These are phyloP conservation scores for Vidua macroura DNA, from an alignment of 2,113 vertebrate genomes.

Conservation along the genomic window DNA sequence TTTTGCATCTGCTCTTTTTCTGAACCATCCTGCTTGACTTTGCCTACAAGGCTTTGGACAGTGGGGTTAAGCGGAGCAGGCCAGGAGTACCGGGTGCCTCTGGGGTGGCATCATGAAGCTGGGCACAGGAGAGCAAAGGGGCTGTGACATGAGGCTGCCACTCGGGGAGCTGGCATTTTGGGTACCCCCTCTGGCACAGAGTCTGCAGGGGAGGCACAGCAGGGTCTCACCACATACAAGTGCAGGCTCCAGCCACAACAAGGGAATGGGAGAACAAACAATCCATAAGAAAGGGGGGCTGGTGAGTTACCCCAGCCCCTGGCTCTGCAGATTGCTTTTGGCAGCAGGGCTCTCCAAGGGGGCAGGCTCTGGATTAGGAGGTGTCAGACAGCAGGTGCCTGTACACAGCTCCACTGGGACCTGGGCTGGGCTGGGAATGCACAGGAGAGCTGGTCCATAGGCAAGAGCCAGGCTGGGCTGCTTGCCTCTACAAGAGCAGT, in stretches of 20 bases:
- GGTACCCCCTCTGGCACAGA: not conserved
- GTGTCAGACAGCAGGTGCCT: not conserved
- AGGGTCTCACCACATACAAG: not conserved
- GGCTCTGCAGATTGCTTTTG: not conserved
- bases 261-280: not conserved
- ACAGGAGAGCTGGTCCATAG: not conserved
- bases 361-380: not conserved
- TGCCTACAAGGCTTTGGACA: not conserved
- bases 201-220: not conserved
- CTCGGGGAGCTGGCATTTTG: accelerated
- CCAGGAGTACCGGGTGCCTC: not conserved
- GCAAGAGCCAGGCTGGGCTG: not conserved
- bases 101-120: not conserved
- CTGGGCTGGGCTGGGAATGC: not conserved
- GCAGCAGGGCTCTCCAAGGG: not conserved
- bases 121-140: not conserved
- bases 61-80: not conserved
- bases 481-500: not conserved
- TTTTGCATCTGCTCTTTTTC: not conserved
- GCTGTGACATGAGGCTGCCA: not conserved
- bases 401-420: not conserved
- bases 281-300: not conserved
- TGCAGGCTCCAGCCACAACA: not conserved
- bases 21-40: not conserved
- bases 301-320: not conserved